phyloP scores from a whole-genome alignment of 1,140 invertebrate genomes.

The Polyergus mexicanus region DNA sequence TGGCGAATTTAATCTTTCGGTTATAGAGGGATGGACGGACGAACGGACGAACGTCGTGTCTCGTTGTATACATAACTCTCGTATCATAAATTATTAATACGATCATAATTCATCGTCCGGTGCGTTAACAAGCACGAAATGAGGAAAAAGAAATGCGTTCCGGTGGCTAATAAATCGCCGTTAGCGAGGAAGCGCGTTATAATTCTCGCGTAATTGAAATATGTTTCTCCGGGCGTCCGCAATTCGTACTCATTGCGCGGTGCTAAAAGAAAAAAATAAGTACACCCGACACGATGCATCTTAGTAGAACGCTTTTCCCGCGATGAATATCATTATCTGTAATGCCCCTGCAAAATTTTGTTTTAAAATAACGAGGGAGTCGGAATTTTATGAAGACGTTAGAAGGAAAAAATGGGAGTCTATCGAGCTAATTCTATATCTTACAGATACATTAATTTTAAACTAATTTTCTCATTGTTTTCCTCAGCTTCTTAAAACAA shows the following conservation, averaged over 20 bases:
- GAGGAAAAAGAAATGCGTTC: conserved; percentile 51
- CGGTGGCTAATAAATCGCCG: conserved; percentile 56
- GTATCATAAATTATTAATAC: conserved; percentile 54
- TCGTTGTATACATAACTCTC: neutral
- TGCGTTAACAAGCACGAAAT: conserved; percentile 45
- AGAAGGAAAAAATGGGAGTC: neutral
- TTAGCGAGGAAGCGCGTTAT: conserved; percentile 58
- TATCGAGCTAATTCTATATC: no score
- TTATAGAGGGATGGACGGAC: neutral
- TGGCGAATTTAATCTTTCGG: conserved; percentile 50
- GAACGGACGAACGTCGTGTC: neutral
- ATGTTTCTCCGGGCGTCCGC: conserved; percentile 59
- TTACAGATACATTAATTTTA: no score
- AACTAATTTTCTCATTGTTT: no score
- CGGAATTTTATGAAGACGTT: conserved; percentile 17
- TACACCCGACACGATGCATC: conserved; percentile 37
- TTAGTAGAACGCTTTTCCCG: conserved; percentile 16
- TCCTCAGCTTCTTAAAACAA: no score
- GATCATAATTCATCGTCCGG: conserved; percentile 50
- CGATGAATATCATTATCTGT: conserved; percentile 47
- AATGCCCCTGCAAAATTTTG: conserved; percentile 28
- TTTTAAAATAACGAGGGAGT: conserved; percentile 27
- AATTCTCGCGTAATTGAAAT: conserved; percentile 65
- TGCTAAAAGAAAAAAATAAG: conserved; percentile 36
- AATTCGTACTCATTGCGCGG: conserved; percentile 62